Evolutionary conservation across 1,140 invertebrate species (phyloP), one percentile per base, ranked within the genome.

Genomic region (Anoplophora glabripennis): DNA sequence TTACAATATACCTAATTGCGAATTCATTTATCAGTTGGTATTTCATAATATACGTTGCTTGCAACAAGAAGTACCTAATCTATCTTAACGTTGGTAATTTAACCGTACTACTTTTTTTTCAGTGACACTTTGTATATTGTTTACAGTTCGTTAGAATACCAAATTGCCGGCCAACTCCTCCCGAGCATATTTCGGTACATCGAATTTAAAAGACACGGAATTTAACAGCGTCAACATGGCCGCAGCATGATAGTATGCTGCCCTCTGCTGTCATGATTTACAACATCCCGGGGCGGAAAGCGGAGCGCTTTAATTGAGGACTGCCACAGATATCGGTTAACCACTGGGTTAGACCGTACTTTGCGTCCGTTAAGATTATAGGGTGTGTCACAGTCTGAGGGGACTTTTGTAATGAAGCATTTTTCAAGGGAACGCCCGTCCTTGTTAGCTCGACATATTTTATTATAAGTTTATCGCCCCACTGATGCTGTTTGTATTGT

Each of bases 231-330:
- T 49, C 35, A 49, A 49, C 47, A 49, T 28, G 35, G 28, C 47
- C 47, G 47, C 47, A 49, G 34, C 47, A 49, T 36, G 47, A 49
- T 49, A 49, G 21, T 49, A 12, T 49, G 47, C 47, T 35, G 47
- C 47, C 47, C 47, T 34, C 34, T 49, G 34, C 47, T 14, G 47
- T 49, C 47, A 49, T 49, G 47, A 49, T 49, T 49, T 34, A 49
- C 47, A 37, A 36, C 47, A 11, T n/a, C 12, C 9, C 47, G 10
- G 9, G 34, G 10, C 21, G 47, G 44, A 18, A 49, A 49, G 15
- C 47, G 34, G 18, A 49, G 34, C 10, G 18, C 21, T 49, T 35
- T 49, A 49, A 49, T 49, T 49, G 47, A 49, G 34, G 47, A 49
- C 28, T n/a, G 34, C 21, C 47, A 14, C 21, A 36, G 34, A 49